Percentiles rank a stretch among this genome's conserved stretches.
Conservation (phyloP, 2,888 invertebrate genomes). For the Sepiola atlantica region DNA sequence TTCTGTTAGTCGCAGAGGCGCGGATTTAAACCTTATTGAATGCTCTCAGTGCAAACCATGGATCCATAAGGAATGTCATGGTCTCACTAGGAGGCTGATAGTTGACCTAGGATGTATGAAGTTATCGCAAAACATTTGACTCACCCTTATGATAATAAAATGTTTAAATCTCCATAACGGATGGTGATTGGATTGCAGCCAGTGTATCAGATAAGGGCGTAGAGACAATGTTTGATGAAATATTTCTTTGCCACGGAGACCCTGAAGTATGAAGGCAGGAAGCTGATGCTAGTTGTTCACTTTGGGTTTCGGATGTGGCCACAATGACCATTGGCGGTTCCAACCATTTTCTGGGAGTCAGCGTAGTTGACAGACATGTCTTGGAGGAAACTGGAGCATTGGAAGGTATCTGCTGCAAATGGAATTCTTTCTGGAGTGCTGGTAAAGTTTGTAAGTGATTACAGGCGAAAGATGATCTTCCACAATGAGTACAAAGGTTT, state of each 20-base stretch:
- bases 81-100: too few relatives aligned
- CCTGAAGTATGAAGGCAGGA: not conserved
- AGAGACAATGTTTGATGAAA: not conserved
- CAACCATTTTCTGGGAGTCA: constrained; percentile 35
- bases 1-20: too few relatives aligned
- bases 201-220: not conserved
- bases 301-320: not conserved
- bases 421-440: not conserved
- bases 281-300: not conserved
- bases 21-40: too few relatives aligned
- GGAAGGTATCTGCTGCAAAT: not conserved
- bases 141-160: not conserved
- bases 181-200: not conserved
- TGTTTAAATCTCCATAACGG: constrained; percentile 8
- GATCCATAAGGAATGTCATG: too few relatives aligned
- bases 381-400: not conserved
- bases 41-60: too few relatives aligned
- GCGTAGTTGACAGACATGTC: not conserved
- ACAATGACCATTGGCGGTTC: constrained; percentile 37
- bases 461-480: not conserved
- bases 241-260: not conserved
- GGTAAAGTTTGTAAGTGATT: not conserved
- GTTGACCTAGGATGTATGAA: too few relatives aligned
- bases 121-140: too few relatives aligned
- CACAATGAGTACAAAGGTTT: not conserved